Evolutionary conservation across 2,113 vertebrate genomes (phyloP).

Genomic region (Rhabdomys dilectus): DNA sequence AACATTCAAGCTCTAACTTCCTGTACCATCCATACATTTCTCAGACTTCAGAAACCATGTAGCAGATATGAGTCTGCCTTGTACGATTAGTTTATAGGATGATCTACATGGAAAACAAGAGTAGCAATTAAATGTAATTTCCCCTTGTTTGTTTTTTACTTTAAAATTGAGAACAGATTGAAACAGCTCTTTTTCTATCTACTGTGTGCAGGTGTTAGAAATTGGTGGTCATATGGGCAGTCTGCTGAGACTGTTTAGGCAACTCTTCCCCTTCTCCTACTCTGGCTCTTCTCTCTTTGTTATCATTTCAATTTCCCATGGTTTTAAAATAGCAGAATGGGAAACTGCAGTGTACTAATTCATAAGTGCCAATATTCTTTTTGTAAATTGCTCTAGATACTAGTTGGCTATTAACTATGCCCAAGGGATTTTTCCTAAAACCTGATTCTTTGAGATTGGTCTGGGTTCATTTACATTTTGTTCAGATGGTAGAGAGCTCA

Average conservation of each 20-base stretch:
- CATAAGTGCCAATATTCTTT: neutral
- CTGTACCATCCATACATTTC: neutral
- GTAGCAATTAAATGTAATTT: neutral
- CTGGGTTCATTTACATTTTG: neutral
- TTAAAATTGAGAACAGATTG: neutral
- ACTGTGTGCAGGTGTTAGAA: neutral
- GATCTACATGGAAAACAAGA: neutral
- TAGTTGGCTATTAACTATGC: neutral
- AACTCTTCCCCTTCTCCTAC: neutral
- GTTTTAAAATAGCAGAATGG: neutral
- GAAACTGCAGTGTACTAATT: neutral
- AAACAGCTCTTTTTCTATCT: neutral
- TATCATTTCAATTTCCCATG: neutral
- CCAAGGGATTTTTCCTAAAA: conserved; percentile 9
- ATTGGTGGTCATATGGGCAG: neutral
- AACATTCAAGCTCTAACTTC: neutral
- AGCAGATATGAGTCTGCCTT: neutral
- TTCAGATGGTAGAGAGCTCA: neutral
- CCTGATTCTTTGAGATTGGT: neutral
- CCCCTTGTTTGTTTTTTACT: neutral
- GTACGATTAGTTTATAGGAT: neutral
- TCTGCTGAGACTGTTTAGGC: neutral
- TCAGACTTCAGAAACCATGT: neutral
- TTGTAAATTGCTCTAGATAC: neutral
- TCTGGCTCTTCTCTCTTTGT: neutral